These are phyloP conservation scores for Stomorhina lunata DNA, from an alignment of 2,888 invertebrate species.

Conservation along the genomic window DNA sequence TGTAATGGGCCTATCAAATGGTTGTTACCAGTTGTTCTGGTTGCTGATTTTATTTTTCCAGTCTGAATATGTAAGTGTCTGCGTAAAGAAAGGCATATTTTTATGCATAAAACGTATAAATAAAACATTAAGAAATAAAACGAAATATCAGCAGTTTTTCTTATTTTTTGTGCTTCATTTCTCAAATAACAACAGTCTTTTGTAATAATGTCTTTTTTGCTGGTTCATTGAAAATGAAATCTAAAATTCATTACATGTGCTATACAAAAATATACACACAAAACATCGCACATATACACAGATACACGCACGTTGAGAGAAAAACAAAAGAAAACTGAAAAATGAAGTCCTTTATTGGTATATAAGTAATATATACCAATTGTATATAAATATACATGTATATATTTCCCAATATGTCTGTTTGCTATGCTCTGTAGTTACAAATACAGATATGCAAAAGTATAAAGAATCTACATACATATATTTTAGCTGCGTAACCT, in stretches of 20 bases:
- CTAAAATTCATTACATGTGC: conserved; percentile 75
- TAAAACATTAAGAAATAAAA: conserved; percentile 54
- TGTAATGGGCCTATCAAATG: conserved; percentile 59
- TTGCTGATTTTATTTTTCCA: not conserved
- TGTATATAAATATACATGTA: too few relatives aligned
- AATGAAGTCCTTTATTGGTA: too few relatives aligned
- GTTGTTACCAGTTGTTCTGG: conserved; percentile 2
- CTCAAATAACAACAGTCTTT: not conserved
- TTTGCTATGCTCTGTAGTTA: too few relatives aligned
- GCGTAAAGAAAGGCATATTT: conserved; percentile 53
- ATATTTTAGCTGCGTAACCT: not conserved
- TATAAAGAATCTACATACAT: not conserved
- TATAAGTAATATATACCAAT: too few relatives aligned
- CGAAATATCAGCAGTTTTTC: conserved; percentile 45
- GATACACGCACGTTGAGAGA: conserved; percentile 66
- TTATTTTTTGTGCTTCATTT: not conserved
- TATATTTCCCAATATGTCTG: too few relatives aligned
- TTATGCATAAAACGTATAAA: conserved; percentile 50
- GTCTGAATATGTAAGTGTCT: not conserved
- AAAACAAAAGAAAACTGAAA: too few relatives aligned
- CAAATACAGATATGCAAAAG: too few relatives aligned
- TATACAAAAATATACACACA: conserved; percentile 59
- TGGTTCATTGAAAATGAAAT: conserved; percentile 73
- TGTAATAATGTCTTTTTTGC: conserved; percentile 53
- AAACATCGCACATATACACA: not conserved